A percentile compares a stretch with the other conserved stretches of the same genome.
Conservation (phyloP, 2,113 vertebrate species). For the Paralichthys olivaceus region DNA sequence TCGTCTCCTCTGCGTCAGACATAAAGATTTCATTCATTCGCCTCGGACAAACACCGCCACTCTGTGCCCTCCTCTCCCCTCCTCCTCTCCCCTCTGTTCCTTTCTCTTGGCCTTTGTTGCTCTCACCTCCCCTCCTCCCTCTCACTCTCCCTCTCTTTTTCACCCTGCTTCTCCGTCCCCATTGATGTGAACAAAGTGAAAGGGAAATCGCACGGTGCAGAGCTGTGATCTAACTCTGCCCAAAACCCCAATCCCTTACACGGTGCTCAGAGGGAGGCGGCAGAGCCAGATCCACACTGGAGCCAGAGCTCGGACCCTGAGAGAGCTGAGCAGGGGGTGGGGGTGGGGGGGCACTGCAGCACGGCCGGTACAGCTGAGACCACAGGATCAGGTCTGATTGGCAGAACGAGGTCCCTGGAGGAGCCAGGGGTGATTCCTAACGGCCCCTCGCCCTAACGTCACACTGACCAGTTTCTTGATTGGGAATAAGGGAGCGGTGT, state of each 20-base stretch:
- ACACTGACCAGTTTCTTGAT: constrained; percentile 7
- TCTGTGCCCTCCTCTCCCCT: constrained; percentile 51
- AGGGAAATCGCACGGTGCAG: constrained; percentile 45
- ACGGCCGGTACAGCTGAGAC: too few species aligned
- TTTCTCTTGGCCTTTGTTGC: constrained; percentile 61
- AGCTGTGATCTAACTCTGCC: constrained; percentile 62
- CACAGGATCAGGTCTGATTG: background rate
- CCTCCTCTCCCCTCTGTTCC: constrained; percentile 22
- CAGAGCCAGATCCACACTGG: too few species aligned
- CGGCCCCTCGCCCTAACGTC: background rate
- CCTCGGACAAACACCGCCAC: constrained; percentile 60
- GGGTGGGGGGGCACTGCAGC: too few species aligned
- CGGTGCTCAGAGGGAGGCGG: background rate
- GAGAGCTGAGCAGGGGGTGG: too few species aligned
- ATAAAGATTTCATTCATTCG: constrained; percentile 80
- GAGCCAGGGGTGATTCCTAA: background rate
- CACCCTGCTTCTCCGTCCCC: constrained; percentile 42
- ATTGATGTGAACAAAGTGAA: constrained; percentile 72
- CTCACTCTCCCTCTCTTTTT: constrained; percentile 16
- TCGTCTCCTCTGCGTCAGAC: constrained; percentile 40
- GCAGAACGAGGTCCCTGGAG: constrained; percentile 34
- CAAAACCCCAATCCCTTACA: constrained; percentile 42
- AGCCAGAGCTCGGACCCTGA: too few species aligned
- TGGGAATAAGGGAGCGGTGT: background rate
- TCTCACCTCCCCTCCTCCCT: constrained; percentile 36